Evolutionary conservation across 2,888 invertebrate species (phyloP).

Genomic region (Cheilosia grossa): DNA sequence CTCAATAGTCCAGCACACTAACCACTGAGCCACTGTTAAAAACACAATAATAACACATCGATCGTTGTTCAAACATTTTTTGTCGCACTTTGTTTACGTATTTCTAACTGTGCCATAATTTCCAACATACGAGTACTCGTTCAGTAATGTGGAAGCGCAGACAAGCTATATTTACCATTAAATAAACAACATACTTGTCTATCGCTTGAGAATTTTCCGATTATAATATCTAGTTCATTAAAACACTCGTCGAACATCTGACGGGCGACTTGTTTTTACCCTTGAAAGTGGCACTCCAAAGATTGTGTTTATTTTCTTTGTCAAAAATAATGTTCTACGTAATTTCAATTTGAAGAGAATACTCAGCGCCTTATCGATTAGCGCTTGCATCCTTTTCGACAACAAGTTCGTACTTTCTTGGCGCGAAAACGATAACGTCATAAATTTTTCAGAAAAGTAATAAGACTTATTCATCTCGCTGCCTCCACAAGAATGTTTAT

Average conservation of each 20-base stretch:
- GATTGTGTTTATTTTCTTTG: constrained; percentile 23
- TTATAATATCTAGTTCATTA: constrained; percentile 8
- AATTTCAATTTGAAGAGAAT: constrained; percentile 32
- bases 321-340: constrained; percentile 16
- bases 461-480: constrained; percentile 11
- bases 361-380: constrained; percentile 38
- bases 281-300: constrained; percentile 47
- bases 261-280: constrained; percentile 2
- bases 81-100: neutral
- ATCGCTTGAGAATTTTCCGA: neutral
- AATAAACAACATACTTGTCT: neutral
- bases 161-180: neutral
- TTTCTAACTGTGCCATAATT: neutral
- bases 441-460: constrained; percentile 32
- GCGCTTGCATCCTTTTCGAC: constrained; percentile 6
- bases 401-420: constrained; percentile 26
- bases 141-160: neutral
- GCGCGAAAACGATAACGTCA: constrained; percentile 27
- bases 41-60: too few species aligned
- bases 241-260: constrained; percentile 14
- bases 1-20: too few species aligned
- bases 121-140: neutral
- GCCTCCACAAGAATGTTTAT: constrained; percentile 11
- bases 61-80: too few species aligned
- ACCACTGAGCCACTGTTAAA: too few species aligned